Base-by-base conservation (phyloP, 2,113 vertebrate species). In the Setophaga kirtlandii region DNA sequence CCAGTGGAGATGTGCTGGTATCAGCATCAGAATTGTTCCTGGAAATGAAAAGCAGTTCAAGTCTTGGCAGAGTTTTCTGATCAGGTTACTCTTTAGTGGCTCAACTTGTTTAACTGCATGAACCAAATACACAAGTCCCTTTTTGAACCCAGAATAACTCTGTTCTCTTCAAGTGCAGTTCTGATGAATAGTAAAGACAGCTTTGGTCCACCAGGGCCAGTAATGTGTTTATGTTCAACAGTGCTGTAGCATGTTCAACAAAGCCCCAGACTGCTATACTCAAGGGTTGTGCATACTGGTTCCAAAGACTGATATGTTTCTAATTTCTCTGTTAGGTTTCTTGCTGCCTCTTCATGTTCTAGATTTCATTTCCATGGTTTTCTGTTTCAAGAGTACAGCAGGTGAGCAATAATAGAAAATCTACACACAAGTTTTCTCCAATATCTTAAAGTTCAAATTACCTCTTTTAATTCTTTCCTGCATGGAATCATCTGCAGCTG, bases 321-420 rank as follows among this genome's bases (percentile, higher is more conserved):
- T 49, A 74, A 53, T 17, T 37, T 7, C 15, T 49, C 5, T 75
- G 0, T 62, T 42, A 50, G 11, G 13, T 49, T 56, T 75, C 15
- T 63, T 62, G 12, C 6, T 68, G 27, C 23, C 9, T 69, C 23
- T 37, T 81, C 16, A 25, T 37, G 4, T 18, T 91, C 23, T 49
- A 19, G 18, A 14, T 42, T 62, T 59, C 27, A n/a, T 75, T 24
- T 68, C 31, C 35, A 13, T 50, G 13, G 31, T 55, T 56, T 62
- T 86, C 15, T 0, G 0, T 68, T 62, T 42, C 9, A 7, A n/a
- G 27, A 80, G 23, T 25, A 25, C 4, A 30, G 27, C 37, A 46
- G 47, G 5, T 24, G 20, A 62, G 22, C 4, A 49, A 33, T 33
- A 30, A 62, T 12, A 28, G 22, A 80, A 42, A 37, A 68, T 24